These are phyloP conservation scores for Trachelus tabidus DNA, from an alignment of 2,888 invertebrate species.

Conservation along the genomic window DNA sequence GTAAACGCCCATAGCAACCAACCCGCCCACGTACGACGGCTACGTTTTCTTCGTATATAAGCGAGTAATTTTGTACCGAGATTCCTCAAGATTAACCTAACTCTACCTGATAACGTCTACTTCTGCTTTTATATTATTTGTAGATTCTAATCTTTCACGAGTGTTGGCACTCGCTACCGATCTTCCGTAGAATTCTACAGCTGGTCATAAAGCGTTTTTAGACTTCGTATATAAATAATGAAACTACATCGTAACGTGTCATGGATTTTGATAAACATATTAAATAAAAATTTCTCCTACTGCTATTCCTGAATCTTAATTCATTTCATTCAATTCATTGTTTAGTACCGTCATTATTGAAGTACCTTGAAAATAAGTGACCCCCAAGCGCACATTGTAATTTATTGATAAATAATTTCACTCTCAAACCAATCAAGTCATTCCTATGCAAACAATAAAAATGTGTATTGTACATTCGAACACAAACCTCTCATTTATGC, in stretches of 20 bases:
- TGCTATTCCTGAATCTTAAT: too few species aligned
- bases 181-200: neutral
- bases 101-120: neutral
- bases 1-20: neutral
- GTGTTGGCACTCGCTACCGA: neutral
- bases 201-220: neutral
- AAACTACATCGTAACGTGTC: neutral
- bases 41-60: neutral
- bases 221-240: neutral
- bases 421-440: too few species aligned
- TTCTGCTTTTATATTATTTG: neutral
- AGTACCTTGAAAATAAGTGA: too few species aligned
- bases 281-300: neutral
- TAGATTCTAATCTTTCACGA: neutral
- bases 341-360: too few species aligned
- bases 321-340: too few species aligned
- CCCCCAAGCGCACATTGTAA: too few species aligned
- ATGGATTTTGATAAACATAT: neutral
- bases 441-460: neutral
- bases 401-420: too few species aligned
- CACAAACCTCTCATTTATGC: neutral
- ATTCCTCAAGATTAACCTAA: neutral
- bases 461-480: neutral
- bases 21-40: neutral
- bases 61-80: neutral